Evolutionary conservation across 2,113 vertebrate genomes (phyloP).

Genomic region (Sapajus apella): DNA sequence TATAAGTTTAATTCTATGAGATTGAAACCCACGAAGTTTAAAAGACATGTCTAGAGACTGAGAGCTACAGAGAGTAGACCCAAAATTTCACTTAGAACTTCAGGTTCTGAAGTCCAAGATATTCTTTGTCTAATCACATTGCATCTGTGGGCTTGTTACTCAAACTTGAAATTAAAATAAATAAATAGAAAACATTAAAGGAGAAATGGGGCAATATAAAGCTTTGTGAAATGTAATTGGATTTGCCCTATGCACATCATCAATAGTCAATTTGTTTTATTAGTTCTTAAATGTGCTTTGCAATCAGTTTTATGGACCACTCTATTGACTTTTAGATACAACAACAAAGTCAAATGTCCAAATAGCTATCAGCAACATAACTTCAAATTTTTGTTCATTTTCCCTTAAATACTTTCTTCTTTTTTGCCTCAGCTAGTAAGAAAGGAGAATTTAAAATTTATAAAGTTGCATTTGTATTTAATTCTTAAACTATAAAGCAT

Average conservation of each 20-base stretch:
- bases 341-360: slow-evolving; percentile 43
- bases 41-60: neutral
- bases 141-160: neutral
- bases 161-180: slow-evolving; percentile 66
- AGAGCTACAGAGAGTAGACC: neutral
- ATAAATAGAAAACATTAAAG: slow-evolving; percentile 64
- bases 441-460: neutral
- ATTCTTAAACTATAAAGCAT: neutral
- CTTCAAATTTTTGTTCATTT: slow-evolving; percentile 55
- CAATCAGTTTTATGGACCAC: slow-evolving; percentile 74
- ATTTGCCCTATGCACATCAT: slow-evolving; percentile 71
- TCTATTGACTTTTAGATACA: slow-evolving; percentile 68
- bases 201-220: slow-evolving; percentile 72
- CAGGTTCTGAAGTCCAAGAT: neutral
- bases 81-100: neutral
- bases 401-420: neutral
- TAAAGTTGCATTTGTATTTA: neutral
- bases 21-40: neutral
- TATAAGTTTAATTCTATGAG: neutral
- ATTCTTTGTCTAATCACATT: neutral
- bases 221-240: slow-evolving; percentile 66
- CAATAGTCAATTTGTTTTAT: slow-evolving; percentile 78
- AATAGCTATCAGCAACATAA: slow-evolving; percentile 44
- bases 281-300: slow-evolving; percentile 68
- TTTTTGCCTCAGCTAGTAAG: neutral